phyloP scores from a whole-genome alignment of 2,797 vertebrate species.

The Phalloptychus januarius region DNA sequence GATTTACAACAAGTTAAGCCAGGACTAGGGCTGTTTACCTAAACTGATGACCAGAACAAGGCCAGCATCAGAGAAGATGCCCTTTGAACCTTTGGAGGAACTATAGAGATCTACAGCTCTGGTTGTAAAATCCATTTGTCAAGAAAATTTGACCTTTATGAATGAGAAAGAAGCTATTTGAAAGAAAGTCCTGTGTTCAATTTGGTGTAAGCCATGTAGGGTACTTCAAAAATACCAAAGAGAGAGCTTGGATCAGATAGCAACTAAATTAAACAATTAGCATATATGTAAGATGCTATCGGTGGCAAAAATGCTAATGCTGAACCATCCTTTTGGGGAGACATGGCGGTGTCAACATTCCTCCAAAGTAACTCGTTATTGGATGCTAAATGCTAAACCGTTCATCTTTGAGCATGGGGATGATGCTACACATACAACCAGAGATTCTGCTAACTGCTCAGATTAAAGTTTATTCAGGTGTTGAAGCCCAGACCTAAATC shows the following conservation, averaged over 20 bases:
- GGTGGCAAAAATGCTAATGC: neutral
- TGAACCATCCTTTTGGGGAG: neutral
- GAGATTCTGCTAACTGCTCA: neutral
- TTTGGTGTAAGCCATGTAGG: neutral
- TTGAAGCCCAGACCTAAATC: neutral
- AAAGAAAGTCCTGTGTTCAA: neutral
- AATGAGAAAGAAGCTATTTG: neutral
- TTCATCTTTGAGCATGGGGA: neutral
- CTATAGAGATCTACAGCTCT: neutral
- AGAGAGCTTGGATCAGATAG: neutral
- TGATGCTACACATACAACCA: neutral
- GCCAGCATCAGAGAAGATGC: neutral
- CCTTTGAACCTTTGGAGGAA: neutral
- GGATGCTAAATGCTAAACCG: neutral
- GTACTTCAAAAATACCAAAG: neutral
- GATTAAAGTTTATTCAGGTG: neutral
- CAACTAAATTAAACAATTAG: neutral
- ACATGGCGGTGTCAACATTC: neutral
- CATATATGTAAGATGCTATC: neutral
- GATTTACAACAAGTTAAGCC: neutral
- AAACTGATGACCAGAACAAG: neutral
- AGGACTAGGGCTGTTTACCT: neutral
- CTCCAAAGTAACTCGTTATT: neutral
- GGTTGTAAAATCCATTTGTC: neutral
- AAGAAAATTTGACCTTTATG: neutral